Evolutionary conservation across 2,888 invertebrate genomes (phyloP).

Genomic region (Polylopha cassiicola): DNA sequence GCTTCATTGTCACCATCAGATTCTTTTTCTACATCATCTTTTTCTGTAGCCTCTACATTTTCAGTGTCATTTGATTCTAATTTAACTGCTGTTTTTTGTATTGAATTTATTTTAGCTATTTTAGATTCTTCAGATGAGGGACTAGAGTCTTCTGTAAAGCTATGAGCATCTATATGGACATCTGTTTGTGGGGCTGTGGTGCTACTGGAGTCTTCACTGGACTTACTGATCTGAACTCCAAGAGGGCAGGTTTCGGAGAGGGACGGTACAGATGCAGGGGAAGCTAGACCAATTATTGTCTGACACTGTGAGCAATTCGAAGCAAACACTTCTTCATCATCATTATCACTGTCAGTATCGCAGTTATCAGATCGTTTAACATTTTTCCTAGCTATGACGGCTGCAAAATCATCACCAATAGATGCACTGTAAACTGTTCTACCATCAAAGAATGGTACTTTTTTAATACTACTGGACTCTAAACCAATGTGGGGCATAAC

Average conservation of each 20-base stretch:
- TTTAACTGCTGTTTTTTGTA: conserved; percentile 44
- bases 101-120: conserved; percentile 60
- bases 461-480: conserved; percentile 77
- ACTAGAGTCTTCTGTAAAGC: conserved; percentile 76
- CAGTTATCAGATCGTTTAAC: conserved; percentile 66
- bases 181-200: conserved; percentile 77
- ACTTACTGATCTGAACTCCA: conserved; percentile 77
- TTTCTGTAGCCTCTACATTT: conserved; percentile 36
- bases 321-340: conserved; percentile 80
- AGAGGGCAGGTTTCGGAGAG: conserved; percentile 81
- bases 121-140: conserved; percentile 76
- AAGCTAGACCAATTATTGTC: conserved; percentile 74
- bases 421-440: conserved; percentile 82
- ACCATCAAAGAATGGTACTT: conserved; percentile 82
- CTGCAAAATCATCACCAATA: conserved; percentile 87
- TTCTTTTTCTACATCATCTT: conserved; percentile 44
- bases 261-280: conserved; percentile 78
- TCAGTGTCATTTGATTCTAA: conserved; percentile 40
- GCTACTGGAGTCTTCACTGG: conserved; percentile 79
- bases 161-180: conserved; percentile 74
- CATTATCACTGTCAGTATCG: conserved; percentile 79
- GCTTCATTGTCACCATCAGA: conserved; percentile 45
- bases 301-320: conserved; percentile 81
- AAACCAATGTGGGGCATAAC: conserved; percentile 81
- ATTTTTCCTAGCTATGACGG: conserved; percentile 82